A percentile compares a stretch with the other conserved stretches of the same genome.
These are phyloP conservation scores for Orthosia cruda DNA, from an alignment of 2,888 invertebrate genomes.

Conservation along the genomic window DNA sequence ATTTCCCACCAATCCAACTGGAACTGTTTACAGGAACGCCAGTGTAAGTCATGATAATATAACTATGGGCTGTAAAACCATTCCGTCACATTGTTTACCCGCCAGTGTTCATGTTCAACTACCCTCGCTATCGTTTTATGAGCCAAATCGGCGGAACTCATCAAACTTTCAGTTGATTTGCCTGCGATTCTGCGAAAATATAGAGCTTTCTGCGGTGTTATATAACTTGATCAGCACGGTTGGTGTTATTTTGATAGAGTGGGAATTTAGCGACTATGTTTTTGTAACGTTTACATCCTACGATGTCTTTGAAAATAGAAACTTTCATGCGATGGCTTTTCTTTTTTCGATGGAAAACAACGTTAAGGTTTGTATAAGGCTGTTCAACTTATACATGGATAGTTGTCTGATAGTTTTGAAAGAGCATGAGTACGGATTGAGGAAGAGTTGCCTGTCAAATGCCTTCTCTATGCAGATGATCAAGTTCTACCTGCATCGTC, in stretches of 20 bases:
- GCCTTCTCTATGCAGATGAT: too few relatives aligned
- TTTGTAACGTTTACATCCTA: neutral
- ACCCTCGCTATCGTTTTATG: slow-evolving; percentile 49
- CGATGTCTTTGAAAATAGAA: neutral
- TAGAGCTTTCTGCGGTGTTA: slow-evolving; percentile 23
- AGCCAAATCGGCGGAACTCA: slow-evolving; percentile 50
- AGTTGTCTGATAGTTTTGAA: too few relatives aligned
- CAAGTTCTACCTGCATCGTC: too few relatives aligned
- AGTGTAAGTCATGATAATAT: slow-evolving; percentile 6
- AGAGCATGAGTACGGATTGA: too few relatives aligned
- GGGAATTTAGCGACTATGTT: neutral
- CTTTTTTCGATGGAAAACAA: too few relatives aligned
- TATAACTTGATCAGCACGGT: slow-evolving; percentile 24
- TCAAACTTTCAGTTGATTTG: slow-evolving; percentile 63
- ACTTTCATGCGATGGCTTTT: neutral
- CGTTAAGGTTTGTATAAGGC: too few relatives aligned
- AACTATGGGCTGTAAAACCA: slow-evolving; percentile 66
- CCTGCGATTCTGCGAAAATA: slow-evolving; percentile 24
- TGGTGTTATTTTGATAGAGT: slow-evolving; percentile 21
- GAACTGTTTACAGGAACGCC: slow-evolving; percentile 42
- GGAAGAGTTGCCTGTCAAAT: too few relatives aligned
- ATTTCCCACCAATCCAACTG: neutral
- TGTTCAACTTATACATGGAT: too few relatives aligned
- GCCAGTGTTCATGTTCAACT: slow-evolving; percentile 41
- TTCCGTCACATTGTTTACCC: slow-evolving; percentile 66